Percentiles rank a stretch among this genome's conserved stretches.
Evolutionary conservation across 2,888 invertebrate genomes (phyloP).

Genomic region (Spilosoma lubricipeda): DNA sequence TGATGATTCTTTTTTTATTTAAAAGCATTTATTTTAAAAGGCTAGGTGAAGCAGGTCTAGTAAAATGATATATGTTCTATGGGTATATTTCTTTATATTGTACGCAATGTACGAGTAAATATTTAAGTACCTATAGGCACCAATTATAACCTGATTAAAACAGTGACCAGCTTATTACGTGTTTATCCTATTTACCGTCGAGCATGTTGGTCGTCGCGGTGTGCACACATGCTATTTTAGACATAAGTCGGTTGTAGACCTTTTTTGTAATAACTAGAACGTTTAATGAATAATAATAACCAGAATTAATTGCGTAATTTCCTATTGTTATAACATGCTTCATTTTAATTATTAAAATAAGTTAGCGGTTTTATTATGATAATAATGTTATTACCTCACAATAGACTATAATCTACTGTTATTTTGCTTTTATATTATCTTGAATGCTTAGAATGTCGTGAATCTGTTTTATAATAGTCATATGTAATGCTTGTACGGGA

Average conservation of each 20-base stretch:
- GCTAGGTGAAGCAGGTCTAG: no score
- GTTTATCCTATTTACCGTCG: conserved; percentile 20
- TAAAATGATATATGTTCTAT: neutral
- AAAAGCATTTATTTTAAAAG: no score
- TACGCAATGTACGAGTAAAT: neutral
- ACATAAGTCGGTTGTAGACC: conserved; percentile 2
- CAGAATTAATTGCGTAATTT: conserved; percentile 6
- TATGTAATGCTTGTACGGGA: no score
- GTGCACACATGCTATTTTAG: conserved; percentile 13
- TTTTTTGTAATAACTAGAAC: conserved; percentile 9
- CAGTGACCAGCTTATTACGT: conserved; percentile 18
- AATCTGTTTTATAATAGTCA: neutral
- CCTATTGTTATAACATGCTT: conserved; percentile 10
- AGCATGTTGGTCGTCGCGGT: conserved; percentile 27
- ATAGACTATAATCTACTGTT: neutral
- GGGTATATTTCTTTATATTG: neutral
- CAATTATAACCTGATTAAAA: conserved; percentile 13
- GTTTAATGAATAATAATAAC: conserved; percentile 6
- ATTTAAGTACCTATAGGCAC: neutral
- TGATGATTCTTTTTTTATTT: no score
- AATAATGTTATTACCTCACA: neutral
- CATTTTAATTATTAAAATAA: neutral
- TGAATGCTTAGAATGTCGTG: neutral
- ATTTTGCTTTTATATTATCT: neutral
- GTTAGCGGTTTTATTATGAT: neutral